These are phyloP conservation scores for Sphinx pinastri DNA, from an alignment of 2,888 invertebrate genomes.

Conservation along the genomic window DNA sequence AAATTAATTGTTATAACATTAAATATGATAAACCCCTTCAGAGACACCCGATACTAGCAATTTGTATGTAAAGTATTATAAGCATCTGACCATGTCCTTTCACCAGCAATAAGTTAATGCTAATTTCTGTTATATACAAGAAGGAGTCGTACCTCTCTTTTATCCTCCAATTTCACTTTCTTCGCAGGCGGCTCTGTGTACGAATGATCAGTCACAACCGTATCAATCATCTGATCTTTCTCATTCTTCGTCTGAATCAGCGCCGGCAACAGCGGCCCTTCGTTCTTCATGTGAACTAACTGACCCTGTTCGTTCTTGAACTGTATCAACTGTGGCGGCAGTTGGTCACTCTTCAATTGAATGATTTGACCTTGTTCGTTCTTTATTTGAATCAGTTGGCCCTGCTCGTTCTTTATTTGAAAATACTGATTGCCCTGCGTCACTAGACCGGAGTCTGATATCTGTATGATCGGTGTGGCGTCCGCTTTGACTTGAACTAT, in stretches of 20 bases:
- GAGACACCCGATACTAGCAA: neutral
- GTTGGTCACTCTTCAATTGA: constrained; percentile 70
- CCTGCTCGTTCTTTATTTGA: constrained; percentile 77
- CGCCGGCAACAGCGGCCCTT: constrained; percentile 44
- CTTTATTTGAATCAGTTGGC: constrained; percentile 74
- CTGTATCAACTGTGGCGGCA: constrained; percentile 61
- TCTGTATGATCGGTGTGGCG: constrained; percentile 63
- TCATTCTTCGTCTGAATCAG: constrained; percentile 53
- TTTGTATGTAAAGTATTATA: neutral
- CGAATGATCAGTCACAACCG: constrained; percentile 65
- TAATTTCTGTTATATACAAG: neutral
- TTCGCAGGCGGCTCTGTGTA: constrained; percentile 73
- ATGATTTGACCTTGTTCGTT: constrained; percentile 78
- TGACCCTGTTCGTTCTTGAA: constrained; percentile 70
- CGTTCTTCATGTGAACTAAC: constrained; percentile 58
- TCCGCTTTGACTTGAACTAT: constrained; percentile 76
- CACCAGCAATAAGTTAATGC: neutral
- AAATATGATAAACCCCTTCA: no score
- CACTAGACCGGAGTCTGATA: constrained; percentile 58
- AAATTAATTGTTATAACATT: no score
- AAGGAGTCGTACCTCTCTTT: constrained; percentile 56
- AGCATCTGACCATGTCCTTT: neutral
- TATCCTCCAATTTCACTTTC: constrained; percentile 69
- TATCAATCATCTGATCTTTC: constrained; percentile 60
- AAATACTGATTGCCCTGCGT: constrained; percentile 64